Conservation (phyloP, 2,797 vertebrate species). For the Chelon labrosus region DNA sequence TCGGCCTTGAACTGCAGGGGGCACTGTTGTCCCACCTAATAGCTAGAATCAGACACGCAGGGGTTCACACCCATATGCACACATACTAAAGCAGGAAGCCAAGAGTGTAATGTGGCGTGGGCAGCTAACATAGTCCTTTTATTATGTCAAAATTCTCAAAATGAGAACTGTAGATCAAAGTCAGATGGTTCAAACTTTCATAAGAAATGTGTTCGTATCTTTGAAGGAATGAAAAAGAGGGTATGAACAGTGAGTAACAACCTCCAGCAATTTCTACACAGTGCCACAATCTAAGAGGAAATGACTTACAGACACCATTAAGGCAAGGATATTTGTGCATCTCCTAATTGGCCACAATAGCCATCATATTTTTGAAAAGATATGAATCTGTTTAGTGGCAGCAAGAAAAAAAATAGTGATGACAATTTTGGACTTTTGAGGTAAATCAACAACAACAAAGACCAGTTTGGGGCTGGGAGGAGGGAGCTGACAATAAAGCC, state of each 20-base stretch:
- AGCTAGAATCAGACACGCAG: not conserved
- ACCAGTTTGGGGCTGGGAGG: constrained; percentile 1
- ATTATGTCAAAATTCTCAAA: constrained; percentile 53
- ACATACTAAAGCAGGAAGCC: constrained; percentile 18
- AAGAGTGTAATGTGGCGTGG: constrained; percentile 41
- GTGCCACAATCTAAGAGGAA: constrained; percentile 4
- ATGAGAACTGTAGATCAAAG: constrained; percentile 51
- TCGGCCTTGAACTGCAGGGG: constrained; percentile 50
- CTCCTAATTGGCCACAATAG: constrained; percentile 35
- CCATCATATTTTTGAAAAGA: constrained; percentile 5
- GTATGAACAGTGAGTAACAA: not conserved
- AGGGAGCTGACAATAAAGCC: constrained; percentile 33
- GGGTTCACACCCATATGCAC: not conserved
- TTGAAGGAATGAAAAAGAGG: constrained; percentile 16
- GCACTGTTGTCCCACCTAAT: constrained; percentile 59
- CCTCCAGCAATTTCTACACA: constrained; percentile 15
- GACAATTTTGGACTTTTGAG: constrained; percentile 10
- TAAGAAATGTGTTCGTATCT: constrained; percentile 31
- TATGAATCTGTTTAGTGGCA: constrained; percentile 10
- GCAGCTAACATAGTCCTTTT: constrained; percentile 44
- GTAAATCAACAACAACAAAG: constrained; percentile 6
- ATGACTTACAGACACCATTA: not conserved
- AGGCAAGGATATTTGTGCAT: constrained; percentile 12
- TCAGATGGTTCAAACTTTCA: constrained; percentile 37
- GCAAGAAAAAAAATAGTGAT: constrained; percentile 7